Percentiles rank a stretch among this genome's conserved stretches.
Conservation (phyloP, 2,797 vertebrate species). For the Danio albolineatus region DNA sequence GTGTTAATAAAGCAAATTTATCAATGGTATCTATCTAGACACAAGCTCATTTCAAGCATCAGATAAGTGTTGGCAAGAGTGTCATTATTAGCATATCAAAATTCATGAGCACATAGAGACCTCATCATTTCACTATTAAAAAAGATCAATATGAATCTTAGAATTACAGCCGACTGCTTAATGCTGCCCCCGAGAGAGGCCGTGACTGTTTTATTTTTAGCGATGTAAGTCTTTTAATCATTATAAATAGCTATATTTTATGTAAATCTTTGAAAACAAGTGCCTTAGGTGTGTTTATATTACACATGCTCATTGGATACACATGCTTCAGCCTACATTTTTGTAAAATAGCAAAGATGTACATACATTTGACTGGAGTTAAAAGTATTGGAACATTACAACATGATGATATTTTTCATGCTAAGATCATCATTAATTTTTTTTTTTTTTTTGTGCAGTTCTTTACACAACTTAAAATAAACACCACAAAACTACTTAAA, state of each 20-base stretch:
- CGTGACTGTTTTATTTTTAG: conserved; percentile 3
- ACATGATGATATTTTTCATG: no score
- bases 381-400: no score
- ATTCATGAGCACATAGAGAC: conserved; percentile 8
- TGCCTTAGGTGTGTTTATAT: not conserved
- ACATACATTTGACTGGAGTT: no score
- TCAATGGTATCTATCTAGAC: not conserved
- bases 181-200: not conserved
- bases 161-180: not conserved
- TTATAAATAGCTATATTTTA: not conserved
- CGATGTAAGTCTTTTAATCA: not conserved
- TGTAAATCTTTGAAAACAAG: not conserved
- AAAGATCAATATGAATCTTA: conserved; percentile 26
- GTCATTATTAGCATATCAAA: conserved; percentile 25
- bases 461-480: no score
- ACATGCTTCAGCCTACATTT: no score
- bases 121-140: conserved; percentile 26
- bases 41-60: conserved; percentile 10
- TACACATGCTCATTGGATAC: not conserved
- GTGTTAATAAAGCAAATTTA: conserved; percentile 34
- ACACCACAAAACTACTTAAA: no score
- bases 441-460: no score
- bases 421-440: no score
- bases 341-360: no score
- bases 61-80: conserved; percentile 29